These are phyloP conservation scores for Actinia equina DNA, from an alignment of 64 coral and sea anemone genomes.

Conservation along the genomic window DNA sequence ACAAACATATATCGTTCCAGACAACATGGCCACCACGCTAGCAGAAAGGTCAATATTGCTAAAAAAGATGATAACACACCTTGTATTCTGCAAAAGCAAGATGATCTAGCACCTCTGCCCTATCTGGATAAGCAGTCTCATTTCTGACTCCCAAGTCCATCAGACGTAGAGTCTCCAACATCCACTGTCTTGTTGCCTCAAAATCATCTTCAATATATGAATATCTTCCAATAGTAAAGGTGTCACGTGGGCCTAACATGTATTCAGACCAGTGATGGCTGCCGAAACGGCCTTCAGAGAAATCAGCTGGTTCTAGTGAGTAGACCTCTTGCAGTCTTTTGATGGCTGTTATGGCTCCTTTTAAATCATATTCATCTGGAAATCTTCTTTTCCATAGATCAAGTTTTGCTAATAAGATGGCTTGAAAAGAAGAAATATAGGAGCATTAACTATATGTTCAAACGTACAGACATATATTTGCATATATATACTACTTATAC, in stretches of 20 bases:
- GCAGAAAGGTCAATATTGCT: too few species aligned
- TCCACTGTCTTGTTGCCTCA: constrained; percentile 60
- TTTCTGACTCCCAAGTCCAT: constrained; percentile 34
- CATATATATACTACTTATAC: too few species aligned
- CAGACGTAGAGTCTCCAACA: constrained; percentile 66
- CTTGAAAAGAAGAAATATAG: constrained; percentile 4
- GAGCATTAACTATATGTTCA: neutral
- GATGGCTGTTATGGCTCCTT: constrained; percentile 69
- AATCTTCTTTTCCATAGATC: constrained; percentile 31
- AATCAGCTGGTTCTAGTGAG: constrained; percentile 51
- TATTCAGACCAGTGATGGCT: neutral
- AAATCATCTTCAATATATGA: constrained; percentile 57
- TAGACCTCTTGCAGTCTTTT: constrained; percentile 75
- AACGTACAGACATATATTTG: neutral
- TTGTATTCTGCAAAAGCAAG: constrained; percentile 74
- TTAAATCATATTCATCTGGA: constrained; percentile 45
- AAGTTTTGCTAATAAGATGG: constrained; percentile 48
- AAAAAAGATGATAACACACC: constrained; percentile 3
- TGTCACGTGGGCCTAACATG: constrained; percentile 52
- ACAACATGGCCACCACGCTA: too few species aligned
- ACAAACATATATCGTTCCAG: too few species aligned
- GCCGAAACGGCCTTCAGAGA: constrained; percentile 48
- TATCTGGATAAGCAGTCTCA: constrained; percentile 30
- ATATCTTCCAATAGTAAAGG: constrained; percentile 63
- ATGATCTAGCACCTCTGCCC: constrained; percentile 63